Conservation (phyloP, 2,888 invertebrate species). For the Polydrusus tereticollis region DNA sequence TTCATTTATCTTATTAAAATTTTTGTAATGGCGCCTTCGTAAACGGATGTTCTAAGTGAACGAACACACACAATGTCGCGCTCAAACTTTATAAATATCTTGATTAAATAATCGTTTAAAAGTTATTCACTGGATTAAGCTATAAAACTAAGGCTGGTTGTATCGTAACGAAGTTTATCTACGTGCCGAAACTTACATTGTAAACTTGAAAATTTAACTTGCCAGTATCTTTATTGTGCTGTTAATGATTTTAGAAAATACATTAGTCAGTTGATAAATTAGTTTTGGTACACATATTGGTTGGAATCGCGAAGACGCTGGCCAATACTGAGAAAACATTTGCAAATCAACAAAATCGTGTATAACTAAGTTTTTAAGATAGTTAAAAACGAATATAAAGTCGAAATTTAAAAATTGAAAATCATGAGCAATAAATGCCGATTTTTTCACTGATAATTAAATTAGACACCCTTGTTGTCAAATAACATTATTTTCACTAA, state of each 20-base stretch:
- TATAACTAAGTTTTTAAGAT: too few relatives aligned
- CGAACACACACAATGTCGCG: slow-evolving; percentile 24
- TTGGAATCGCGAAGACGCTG: too few relatives aligned
- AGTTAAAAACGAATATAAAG: too few relatives aligned
- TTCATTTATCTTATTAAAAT: neutral
- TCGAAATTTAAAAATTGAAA: too few relatives aligned
- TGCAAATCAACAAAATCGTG: too few relatives aligned
- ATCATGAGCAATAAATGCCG: too few relatives aligned
- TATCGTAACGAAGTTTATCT: slow-evolving; percentile 33
- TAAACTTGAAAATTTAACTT: slow-evolving; percentile 32
- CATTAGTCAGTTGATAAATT: neutral
- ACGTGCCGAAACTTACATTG: slow-evolving; percentile 35
- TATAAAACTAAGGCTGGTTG: slow-evolving; percentile 35
- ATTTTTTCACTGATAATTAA: too few relatives aligned
- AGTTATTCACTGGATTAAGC: slow-evolving; percentile 32
- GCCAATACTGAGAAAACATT: too few relatives aligned
- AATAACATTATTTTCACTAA: too few relatives aligned
- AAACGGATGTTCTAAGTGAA: slow-evolving; percentile 17
- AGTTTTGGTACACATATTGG: too few relatives aligned
- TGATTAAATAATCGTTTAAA: slow-evolving; percentile 36
- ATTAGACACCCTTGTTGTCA: too few relatives aligned
- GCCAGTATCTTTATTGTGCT: slow-evolving; percentile 21
- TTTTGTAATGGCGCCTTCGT: neutral
- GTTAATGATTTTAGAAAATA: slow-evolving; percentile 26
- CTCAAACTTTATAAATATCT: slow-evolving; percentile 23